Evolutionary conservation across 1,140 invertebrate species (phyloP).

Genomic region (Drosophila bifasciata): DNA sequence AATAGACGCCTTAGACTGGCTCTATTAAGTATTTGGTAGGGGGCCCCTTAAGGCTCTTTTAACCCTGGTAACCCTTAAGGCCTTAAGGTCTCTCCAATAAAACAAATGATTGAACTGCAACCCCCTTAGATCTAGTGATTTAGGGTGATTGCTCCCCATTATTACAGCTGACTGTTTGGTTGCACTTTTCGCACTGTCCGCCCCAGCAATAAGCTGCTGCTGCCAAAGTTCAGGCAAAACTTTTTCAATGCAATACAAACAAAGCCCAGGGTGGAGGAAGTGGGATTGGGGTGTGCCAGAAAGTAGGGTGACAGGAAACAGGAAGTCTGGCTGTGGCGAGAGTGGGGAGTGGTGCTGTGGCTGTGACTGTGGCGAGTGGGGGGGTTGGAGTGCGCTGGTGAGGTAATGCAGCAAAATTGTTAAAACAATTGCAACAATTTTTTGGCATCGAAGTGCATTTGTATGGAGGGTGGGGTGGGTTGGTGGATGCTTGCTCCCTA

Average conservation of each 20-base stretch:
- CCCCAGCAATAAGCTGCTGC: constrained; percentile 18
- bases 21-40: no score
- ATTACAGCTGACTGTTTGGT: constrained; percentile 11
- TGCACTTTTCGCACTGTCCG: constrained; percentile 1
- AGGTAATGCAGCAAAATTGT: constrained; percentile 41
- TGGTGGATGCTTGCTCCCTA: no score
- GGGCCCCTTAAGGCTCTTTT: no score
- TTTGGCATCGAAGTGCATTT: constrained; percentile 70
- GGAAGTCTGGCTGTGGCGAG: no score
- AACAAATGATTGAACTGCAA: background rate
- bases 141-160: constrained; percentile 27
- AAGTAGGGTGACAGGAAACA: no score
- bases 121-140: constrained; percentile 2
- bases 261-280: no score
- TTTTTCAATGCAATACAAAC: constrained; percentile 3
- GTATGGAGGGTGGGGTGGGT: no score
- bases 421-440: constrained; percentile 56
- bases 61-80: no score
- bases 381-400: background rate
- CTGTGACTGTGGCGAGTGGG: background rate
- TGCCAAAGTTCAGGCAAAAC: constrained; percentile 24
- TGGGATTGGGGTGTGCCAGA: no score
- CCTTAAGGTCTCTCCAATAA: background rate
- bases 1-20: no score
- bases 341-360: background rate